Base-by-base conservation (phyloP, 2,888 invertebrate species). In the Diadromus collaris region DNA sequence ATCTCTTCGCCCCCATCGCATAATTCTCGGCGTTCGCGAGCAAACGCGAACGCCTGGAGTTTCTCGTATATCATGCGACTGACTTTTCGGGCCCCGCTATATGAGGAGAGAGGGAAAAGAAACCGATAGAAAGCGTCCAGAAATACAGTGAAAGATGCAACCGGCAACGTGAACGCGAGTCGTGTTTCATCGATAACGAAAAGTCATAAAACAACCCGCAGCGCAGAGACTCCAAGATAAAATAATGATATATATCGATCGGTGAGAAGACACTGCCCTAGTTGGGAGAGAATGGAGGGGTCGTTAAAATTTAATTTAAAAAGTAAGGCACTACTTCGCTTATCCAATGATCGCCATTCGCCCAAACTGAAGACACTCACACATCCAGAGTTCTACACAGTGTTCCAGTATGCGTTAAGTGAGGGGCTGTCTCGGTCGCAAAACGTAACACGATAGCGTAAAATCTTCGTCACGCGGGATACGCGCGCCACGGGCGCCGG, bases 31-130 rank as follows among this genome's bases (percentile, higher is more conserved):
- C 29, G 54, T 6, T 16, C n/a, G 27, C 54, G 24, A 51, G 16
- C 10, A 24, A 21, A 24, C 51, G 51, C 51, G 21, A 51, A 51
- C 51, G 80, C 68, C 68, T 74, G 61, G 73, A 61, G 56, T 67
- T 51, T 64, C 51, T 74, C 76, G 72, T 81, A 81, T 74, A 81
- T 81, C 81, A 81, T 79, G 29, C 64, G 44, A 67, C 76, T 78
- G 77, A 79, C 78, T 81, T 76, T 68, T 77, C 60, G 29, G 46
- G 44, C 48, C 29, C 46, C 16, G 38, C 38, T 16, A 32, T n/a
- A 3, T 38, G 46, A 54, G 7, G 54, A 58, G 41, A 60, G 13
- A 71, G 51, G 56, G 60, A 72, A 61, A 56, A 51, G 19, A 54
- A 19, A 21, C 16, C n/a, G 21, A 10, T 38, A 60, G 38, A 58